Evolutionary conservation across 2,888 invertebrate species (phyloP).

Genomic region (Iselma pallidipennis): DNA sequence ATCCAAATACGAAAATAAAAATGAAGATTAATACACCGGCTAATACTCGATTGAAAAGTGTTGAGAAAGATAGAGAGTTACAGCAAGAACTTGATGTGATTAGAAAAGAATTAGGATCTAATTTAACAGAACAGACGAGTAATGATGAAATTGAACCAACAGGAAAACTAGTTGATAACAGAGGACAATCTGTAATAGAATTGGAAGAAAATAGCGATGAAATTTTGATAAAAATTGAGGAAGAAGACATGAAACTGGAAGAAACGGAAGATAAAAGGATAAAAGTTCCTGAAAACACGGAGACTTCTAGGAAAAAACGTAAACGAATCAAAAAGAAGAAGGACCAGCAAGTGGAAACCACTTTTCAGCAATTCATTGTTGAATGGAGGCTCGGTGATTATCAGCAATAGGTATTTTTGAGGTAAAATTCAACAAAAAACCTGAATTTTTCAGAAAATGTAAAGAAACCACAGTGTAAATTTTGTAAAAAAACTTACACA

Average conservation of each 20-base stretch:
- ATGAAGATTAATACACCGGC: constrained; percentile 46
- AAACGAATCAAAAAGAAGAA: constrained; percentile 5
- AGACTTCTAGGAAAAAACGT: too few species aligned
- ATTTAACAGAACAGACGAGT: constrained; percentile 10
- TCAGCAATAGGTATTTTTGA: not conserved
- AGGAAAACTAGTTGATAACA: constrained; percentile 3
- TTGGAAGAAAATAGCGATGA: not conserved
- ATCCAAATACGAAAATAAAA: constrained; percentile 47
- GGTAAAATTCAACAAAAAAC: not conserved
- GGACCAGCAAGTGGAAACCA: constrained; percentile 7
- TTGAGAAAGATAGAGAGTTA: constrained; percentile 33
- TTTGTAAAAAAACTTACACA: constrained; percentile 39
- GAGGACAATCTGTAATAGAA: not conserved
- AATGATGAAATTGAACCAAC: constrained; percentile 4
- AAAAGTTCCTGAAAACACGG: too few species aligned
- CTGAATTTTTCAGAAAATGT: constrained; percentile 7
- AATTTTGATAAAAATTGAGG: constrained; percentile 5
- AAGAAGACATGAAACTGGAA: constrained; percentile 1
- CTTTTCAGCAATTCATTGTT: constrained; percentile 30
- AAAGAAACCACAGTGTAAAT: constrained; percentile 32
- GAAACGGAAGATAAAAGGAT: not conserved
- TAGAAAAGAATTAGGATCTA: constrained; percentile 20
- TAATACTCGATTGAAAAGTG: constrained; percentile 39
- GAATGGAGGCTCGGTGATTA: constrained; percentile 30
- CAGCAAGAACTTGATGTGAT: constrained; percentile 31